Evolutionary conservation across 2,888 invertebrate species (phyloP), one percentile per base, ranked within the genome.

Genomic region (Coelinius sp.): DNA sequence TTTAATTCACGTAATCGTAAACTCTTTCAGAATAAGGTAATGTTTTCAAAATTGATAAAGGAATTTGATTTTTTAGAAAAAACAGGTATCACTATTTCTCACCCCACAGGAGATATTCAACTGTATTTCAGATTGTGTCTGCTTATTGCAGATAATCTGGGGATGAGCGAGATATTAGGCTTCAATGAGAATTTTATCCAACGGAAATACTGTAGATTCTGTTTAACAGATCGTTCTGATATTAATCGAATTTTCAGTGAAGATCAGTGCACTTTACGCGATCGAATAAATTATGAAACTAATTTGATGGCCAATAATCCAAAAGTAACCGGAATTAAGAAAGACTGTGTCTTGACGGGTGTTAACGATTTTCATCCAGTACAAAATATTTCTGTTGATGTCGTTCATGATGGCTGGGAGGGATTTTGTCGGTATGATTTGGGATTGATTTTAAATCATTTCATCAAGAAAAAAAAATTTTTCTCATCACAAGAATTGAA

Each of bases 21-120:
- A 59, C 2, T n/a, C 24, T 66, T 70, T 31, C 22, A 25, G 20
- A 74, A 73, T 38, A 27, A 63, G 20, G 24, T 44, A 12, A 65
- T 73, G 27, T 74, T 75, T 14, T 38, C 67, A 0, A 38, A 46
- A 35, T 25, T 74, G 12, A 56, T 65, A n/a, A 70, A 77, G 8
- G 73, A 77, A 44, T 31, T 77, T 1, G 7, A 64, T 65, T 71
- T 67, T 62, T 17, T 62, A 14, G 59, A 62, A 35, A 31, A 31
- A 8, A 14, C 7, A 20, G 31, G 59, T 4, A 62, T 62, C 3
- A 7, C 31, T 12, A 1, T 62, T 31, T 6, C 2, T 31, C 7
- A 14, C 12, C n/a, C n/a, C 2, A 0, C 0, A 1, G 59, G 17
- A 17, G 7, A 17, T 12, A 22, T 12, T 5, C 17, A 6, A 5